These are phyloP conservation scores for Eclectus roratus DNA, from an alignment of 2,113 vertebrate species.

Conservation along the genomic window DNA sequence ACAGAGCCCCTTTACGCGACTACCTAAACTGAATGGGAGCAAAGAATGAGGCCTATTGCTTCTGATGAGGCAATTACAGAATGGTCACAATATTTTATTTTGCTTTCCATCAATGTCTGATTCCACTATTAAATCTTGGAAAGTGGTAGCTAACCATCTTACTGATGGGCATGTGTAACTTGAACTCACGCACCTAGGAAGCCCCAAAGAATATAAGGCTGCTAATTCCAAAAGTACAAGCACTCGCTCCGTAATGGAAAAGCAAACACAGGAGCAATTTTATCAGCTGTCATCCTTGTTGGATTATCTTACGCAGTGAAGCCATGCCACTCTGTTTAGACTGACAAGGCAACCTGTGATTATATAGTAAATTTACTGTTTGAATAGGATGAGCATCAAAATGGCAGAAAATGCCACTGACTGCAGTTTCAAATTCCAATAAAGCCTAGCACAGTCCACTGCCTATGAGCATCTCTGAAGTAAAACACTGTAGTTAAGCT, in stretches of 20 bases:
- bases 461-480: slow-evolving; percentile 33
- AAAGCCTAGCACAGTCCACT: slow-evolving; percentile 10
- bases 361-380: slow-evolving; percentile 66
- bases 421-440: slow-evolving; percentile 51
- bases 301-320: slow-evolving; percentile 36
- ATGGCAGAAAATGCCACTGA: slow-evolving; percentile 24
- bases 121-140: background rate
- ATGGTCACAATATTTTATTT: background rate
- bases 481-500: slow-evolving; percentile 46
- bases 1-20: background rate
- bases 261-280: slow-evolving; percentile 39
- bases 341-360: slow-evolving; percentile 61
- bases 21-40: background rate
- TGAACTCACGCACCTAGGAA: background rate
- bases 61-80: background rate
- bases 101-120: background rate
- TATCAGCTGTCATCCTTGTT: slow-evolving; percentile 18
- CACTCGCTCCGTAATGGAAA: slow-evolving; percentile 17
- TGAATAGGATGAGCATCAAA: slow-evolving; percentile 31
- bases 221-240: slow-evolving; percentile 36
- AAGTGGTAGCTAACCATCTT: background rate
- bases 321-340: slow-evolving; percentile 40
- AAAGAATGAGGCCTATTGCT: background rate
- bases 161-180: background rate
- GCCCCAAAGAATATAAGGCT: background rate